Base-by-base conservation (phyloP, 2,797 vertebrate genomes). In the Chaunax sp. region DNA sequence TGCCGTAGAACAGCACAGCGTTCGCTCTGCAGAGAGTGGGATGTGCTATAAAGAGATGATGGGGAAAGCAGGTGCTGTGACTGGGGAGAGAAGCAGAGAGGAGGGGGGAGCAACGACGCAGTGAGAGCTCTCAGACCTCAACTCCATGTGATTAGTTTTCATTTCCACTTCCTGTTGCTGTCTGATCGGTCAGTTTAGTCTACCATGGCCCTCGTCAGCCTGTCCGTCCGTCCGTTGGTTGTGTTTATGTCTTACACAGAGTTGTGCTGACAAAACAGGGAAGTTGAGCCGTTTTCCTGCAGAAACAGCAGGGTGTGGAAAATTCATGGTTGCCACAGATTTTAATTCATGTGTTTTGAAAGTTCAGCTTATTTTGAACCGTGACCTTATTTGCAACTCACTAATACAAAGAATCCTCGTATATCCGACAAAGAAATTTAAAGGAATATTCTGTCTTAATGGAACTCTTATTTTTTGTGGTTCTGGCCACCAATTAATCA, bases 61-160 rank as follows among this genome's bases (percentile, higher is more conserved):
- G 89, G 84, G 69, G 81, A 93, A 94, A 93, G 86, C 94, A 94
- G 92, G 84, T 91, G 87, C 78, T 75, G 64, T 61, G 85, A 88
- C 80, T 77, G 73, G 73, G 68, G 71, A 18, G 51, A 25, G 40
- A 38, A 67, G 16, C 33, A 22, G 61, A 75, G 56, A 61, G 64
- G 62, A 67, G 51, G 62, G 56, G 67, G 55, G 22, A 58, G 60
- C 30, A 16, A 51, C 37, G 49, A 68, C 52, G 68, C 33, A 35
- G 44, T 2, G 35, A 68, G 68, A 64, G 66, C 38, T 55, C 46
- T 61, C 58, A 37, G 76, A 82, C 65, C 68, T 57, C 19, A 19
- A 59, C 74, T 70, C 67, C 10, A 28, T 68, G 71, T 61, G 70
- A 77, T 78, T 79, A 53, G 64, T 84, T 81, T 85, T 81, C 57